Percentiles rank a stretch among this genome's conserved stretches.
Evolutionary conservation across 2,797 vertebrate genomes (phyloP).

Genomic region (Stomatorhinus walkeri): DNA sequence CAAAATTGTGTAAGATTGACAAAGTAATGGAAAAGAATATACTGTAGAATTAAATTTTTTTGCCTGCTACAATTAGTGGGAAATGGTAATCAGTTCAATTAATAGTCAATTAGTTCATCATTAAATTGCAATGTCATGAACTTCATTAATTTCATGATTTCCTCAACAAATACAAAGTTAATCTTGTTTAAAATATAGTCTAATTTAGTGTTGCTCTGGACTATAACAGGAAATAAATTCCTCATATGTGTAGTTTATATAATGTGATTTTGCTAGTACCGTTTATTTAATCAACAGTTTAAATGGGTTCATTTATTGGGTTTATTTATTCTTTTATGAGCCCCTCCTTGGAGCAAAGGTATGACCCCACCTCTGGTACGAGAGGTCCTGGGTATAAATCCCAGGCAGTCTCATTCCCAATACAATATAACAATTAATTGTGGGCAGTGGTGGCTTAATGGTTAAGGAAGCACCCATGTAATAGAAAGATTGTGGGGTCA

Average conservation of each 20-base stretch:
- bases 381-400: background rate
- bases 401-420: background rate
- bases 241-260: background rate
- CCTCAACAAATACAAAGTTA: background rate
- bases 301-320: background rate
- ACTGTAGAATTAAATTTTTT: background rate
- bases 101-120: background rate
- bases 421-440: background rate
- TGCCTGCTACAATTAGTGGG: background rate
- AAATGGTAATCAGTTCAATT: background rate
- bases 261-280: background rate
- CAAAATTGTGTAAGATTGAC: background rate
- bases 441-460: background rate
- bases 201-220: background rate
- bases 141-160: background rate
- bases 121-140: background rate
- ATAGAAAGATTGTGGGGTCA: background rate
- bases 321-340: too few relatives aligned
- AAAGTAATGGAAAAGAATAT: background rate
- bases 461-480: background rate
- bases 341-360: too few relatives aligned
- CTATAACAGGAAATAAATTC: background rate
- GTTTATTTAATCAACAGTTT: background rate
- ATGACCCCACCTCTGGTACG: too few relatives aligned
- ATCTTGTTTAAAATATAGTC: background rate